A percentile compares a stretch with the other conserved stretches of the same genome.
Conservation (phyloP, 1,140 invertebrate genomes). For the Penaeus japonicus region DNA sequence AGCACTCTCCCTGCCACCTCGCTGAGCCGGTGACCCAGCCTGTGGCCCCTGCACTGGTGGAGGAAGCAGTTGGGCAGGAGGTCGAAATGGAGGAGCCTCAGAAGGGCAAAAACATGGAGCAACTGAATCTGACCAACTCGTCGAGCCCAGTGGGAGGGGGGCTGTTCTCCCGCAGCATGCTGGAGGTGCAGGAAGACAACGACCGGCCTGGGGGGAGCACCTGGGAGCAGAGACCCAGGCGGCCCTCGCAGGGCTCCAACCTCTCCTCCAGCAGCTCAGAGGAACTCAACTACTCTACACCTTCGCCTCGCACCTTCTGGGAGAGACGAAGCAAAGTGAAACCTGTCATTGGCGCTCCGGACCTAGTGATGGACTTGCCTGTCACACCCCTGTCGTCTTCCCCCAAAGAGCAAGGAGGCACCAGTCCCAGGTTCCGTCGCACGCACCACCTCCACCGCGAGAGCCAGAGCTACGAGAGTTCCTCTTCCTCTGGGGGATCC, state of each 20-base stretch:
- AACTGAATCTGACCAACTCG: constrained; percentile 27
- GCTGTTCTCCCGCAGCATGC: constrained; percentile 20
- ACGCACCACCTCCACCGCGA: constrained; percentile 60
- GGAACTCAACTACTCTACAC: constrained; percentile 45
- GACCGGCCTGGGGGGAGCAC: constrained; percentile 1
- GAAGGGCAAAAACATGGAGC: constrained; percentile 52
- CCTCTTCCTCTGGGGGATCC: constrained; percentile 33
- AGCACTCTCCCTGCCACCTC: constrained; percentile 28
- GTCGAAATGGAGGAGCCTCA: constrained; percentile 46
- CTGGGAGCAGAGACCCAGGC: constrained; percentile 35
- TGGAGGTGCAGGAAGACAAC: constrained; percentile 23
- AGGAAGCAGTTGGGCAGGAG: constrained; percentile 34
- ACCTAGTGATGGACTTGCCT: constrained; percentile 88
- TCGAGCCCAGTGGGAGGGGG: neutral
- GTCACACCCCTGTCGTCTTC: constrained; percentile 62
- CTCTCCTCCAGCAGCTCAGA: constrained; percentile 58
- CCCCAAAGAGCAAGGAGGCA: constrained; percentile 65
- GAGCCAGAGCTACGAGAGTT: constrained; percentile 63
- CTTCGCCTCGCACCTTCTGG: constrained; percentile 54
- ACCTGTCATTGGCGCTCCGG: constrained; percentile 70
- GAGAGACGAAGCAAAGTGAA: constrained; percentile 61
- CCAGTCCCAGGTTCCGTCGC: constrained; percentile 43
- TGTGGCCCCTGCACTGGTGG: constrained; percentile 51
- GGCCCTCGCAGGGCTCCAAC: constrained; percentile 41
- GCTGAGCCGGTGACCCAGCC: constrained; percentile 50